These are phyloP conservation scores for Erebia epiphron DNA, from an alignment of 2,888 invertebrate species.

Conservation along the genomic window DNA sequence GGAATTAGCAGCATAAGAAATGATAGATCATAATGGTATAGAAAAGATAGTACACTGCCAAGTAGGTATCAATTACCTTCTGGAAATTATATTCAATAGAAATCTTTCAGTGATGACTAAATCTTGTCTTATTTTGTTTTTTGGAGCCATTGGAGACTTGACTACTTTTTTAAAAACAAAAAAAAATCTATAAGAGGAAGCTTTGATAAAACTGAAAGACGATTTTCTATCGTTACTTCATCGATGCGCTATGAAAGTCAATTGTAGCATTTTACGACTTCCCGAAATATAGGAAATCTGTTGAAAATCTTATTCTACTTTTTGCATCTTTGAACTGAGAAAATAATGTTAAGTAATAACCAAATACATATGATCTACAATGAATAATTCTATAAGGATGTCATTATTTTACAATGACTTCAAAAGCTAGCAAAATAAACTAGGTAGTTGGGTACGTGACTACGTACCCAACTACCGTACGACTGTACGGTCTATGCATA, in stretches of 20 bases:
- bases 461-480: too few species aligned
- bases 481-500: too few species aligned
- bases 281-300: neutral
- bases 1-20: slow-evolving; percentile 69
- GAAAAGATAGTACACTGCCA: slow-evolving; percentile 44
- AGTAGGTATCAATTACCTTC: slow-evolving; percentile 44
- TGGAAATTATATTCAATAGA: slow-evolving; percentile 24
- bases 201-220: slow-evolving; percentile 1
- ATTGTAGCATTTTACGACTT: neutral
- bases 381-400: neutral
- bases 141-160: neutral
- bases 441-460: too few species aligned
- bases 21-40: slow-evolving; percentile 60
- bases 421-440: neutral
- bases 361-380: neutral
- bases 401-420: neutral
- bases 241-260: neutral
- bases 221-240: neutral
- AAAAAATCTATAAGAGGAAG: neutral
- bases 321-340: neutral
- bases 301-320: neutral
- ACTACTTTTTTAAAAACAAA: neutral
- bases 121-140: too few species aligned
- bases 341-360: neutral
- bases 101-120: neutral